Evolutionary conservation across 2,888 invertebrate genomes (phyloP).

Genomic region (Stenichneumon culpator): DNA sequence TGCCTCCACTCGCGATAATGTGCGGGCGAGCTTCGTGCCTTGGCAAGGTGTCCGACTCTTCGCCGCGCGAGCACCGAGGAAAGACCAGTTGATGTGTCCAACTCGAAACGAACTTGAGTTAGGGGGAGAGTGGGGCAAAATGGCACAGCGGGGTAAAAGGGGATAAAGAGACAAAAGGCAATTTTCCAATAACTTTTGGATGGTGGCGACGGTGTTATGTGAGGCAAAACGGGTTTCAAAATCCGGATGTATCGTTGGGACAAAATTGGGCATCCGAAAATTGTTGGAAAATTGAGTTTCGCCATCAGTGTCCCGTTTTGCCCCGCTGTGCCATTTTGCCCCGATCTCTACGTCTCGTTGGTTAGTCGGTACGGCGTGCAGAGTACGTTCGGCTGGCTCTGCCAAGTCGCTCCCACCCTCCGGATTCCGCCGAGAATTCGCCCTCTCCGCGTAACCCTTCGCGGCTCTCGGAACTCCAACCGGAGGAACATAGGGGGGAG

Average conservation of each 20-base stretch:
- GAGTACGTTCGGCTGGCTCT: neutral
- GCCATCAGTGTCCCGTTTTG: too few species aligned
- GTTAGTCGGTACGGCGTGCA: neutral
- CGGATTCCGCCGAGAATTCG: conserved; percentile 12
- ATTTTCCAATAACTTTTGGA: too few species aligned
- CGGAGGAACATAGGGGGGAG: conserved; percentile 10
- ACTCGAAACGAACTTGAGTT: conserved; percentile 70
- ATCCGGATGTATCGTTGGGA: too few species aligned
- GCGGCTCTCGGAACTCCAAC: conserved; percentile 16
- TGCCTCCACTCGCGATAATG: conserved; percentile 41
- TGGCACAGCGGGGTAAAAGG: too few species aligned
- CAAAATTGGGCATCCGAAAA: too few species aligned
- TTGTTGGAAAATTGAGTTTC: too few species aligned
- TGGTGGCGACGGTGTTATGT: too few species aligned
- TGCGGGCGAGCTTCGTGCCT: conserved; percentile 67
- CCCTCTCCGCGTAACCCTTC: neutral
- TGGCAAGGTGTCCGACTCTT: conserved; percentile 71
- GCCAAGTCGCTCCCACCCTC: conserved; percentile 29
- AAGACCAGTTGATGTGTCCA: conserved; percentile 47
- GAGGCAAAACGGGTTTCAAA: too few species aligned
- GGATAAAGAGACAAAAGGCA: too few species aligned
- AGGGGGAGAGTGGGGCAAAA: too few species aligned
- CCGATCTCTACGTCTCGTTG: conserved; percentile 70
- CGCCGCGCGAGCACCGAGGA: conserved; percentile 11
- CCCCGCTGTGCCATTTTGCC: too few species aligned